A percentile compares a stretch with the other conserved stretches of the same genome.
Evolutionary conservation across 1,140 invertebrate species (phyloP).

Genomic region (Hestina assimilis): DNA sequence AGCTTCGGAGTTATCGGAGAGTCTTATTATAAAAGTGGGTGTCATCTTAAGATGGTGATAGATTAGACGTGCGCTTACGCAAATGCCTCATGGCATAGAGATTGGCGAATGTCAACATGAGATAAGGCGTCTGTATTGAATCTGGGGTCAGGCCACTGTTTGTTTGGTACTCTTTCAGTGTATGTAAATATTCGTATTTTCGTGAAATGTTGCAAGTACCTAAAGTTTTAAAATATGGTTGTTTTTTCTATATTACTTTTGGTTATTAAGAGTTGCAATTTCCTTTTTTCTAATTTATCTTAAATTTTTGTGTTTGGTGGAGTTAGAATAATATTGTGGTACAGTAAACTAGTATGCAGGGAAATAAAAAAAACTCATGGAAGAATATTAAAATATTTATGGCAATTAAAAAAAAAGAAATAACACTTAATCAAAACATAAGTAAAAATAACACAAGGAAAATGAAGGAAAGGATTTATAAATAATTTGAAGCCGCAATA

Average conservation of each 20-base stretch:
- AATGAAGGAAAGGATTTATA: no score
- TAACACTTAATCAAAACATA: no score
- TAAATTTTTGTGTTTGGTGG: no score
- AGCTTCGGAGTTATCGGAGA: not conserved
- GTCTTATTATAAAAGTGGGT: conserved; percentile 1
- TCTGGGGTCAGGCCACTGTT: conserved; percentile 54
- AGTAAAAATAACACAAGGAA: no score
- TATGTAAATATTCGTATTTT: conserved; percentile 19
- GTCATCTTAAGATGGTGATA: conserved; percentile 37
- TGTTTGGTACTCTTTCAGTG: conserved; percentile 34
- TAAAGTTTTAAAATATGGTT: not conserved
- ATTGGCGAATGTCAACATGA: conserved; percentile 66
- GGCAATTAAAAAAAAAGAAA: no score
- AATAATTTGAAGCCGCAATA: no score
- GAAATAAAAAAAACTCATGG: no score
- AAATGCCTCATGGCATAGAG: conserved; percentile 61
- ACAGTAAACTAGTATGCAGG: no score
- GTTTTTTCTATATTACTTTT: not conserved
- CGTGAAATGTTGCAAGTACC: not conserved
- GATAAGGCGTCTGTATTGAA: conserved; percentile 56
- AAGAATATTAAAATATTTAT: no score
- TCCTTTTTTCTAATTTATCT: no score
- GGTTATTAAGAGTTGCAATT: no score
- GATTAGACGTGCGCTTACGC: conserved; percentile 60
- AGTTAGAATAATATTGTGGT: no score